Base-by-base conservation (phyloP, 2,113 vertebrate species). In the Scatophagus argus region DNA sequence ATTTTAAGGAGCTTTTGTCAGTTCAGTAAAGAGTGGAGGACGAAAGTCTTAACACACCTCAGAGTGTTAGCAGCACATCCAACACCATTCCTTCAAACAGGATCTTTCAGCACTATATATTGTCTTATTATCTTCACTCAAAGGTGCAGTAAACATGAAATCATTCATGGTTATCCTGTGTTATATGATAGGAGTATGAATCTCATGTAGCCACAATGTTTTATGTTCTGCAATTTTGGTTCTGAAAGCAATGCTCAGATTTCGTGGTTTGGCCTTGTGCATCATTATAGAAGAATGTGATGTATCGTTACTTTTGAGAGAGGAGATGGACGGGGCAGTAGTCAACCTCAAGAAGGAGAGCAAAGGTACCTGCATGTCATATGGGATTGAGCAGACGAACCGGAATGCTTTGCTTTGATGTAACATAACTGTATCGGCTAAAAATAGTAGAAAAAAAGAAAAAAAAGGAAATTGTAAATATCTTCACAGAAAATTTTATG, bases 321-420 rank as follows among this genome's bases (percentile, higher is more conserved):
- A 60, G 47, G 67, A 84, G 65, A 64, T 47, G 59, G 56, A 72
- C 11, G 71, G 29, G 81, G 77, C 59, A 67, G 83, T 79, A 74
- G 78, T 82, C 52, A 56, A 66, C 74, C 79, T 89, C 77, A 59
- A 80, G 58, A 74, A 72, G 61, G 82, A 89, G 84, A 74, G 86
- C 77, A 79, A 91, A 81, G 86, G 84, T 83, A 89, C 88, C 88
- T 93, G 93, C 93, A 94, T 94, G 94, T 93, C 81, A 81, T 77
- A 83, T 75, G 84, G 84, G 83, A 92, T 84, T 68, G 87, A 92
- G 90, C 91, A 90, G 89, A 92, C 25, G 74, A 93, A 88, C 38
- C 86, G 86, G 92, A 94, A 93, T 94, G 91, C 90, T 94, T 93
- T 93, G 92, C 92, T 93, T 94, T 90, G 90, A 88, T 94, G 91